Evolutionary conservation across 2,888 invertebrate species (phyloP), one percentile per base, ranked within the genome.

Genomic region (Meandrusa payeni): DNA sequence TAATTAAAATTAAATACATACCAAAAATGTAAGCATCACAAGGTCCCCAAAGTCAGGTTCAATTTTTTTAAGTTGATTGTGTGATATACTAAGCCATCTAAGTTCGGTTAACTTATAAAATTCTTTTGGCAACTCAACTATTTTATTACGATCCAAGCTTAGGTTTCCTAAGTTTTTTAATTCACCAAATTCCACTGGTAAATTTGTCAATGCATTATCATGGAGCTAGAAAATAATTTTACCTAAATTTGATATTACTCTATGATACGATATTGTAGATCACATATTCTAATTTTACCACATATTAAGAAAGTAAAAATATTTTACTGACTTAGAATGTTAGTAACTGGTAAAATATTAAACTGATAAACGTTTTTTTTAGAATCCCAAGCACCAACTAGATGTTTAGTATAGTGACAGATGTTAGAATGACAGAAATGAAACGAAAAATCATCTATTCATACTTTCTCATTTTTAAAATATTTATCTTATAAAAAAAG

Each of bases 21-120:
- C 86, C 77, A 86, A 66, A 68, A 75, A 83, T 34, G 69, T 80
- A 32, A 97, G 82, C 92, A 94, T 94, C 41, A 93, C 90, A 49
- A 97, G 82, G 76, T 95, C 93, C 40, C 94, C 94, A 59, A 97
- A 88, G 49, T 92, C 92, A 13, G 93, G 90, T 60, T 91, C 89
- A 31, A 97, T 79, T 54, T 87, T 85, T 19, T 82, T 79, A 38
- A 97, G 80, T 49, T 88, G 73, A 83, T 97, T 97, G 72, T 94
- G 89, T n/a, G 93, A 92, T 38, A 95, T 69, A 64, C 92, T 93
- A 12, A 97, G 88, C 65, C 90, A 89, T 50, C 91, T 89, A 44
- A 97, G 72, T 51, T 94, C 93, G 2, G 87, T 86, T 54, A 97
- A 76, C 47, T 90, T 89, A 67, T 91, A 94, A 66, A 95, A 91